phyloP scores from a whole-genome alignment of 2,888 invertebrate genomes.

The Didymodactylos carnosus region DNA sequence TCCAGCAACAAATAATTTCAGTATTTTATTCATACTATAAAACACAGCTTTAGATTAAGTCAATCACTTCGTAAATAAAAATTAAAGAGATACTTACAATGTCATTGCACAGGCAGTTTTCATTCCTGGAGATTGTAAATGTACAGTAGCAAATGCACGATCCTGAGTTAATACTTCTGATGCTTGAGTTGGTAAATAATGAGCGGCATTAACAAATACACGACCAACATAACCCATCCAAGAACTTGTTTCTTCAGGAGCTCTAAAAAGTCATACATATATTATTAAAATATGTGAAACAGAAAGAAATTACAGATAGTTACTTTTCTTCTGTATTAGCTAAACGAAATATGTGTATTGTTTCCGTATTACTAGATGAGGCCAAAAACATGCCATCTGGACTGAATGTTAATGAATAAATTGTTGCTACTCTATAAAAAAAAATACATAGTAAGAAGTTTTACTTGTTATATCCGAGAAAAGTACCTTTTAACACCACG shows the following conservation, averaged over 20 bases:
- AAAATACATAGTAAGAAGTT: not conserved
- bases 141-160: slow-evolving; percentile 77
- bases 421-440: slow-evolving; percentile 54
- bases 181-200: slow-evolving; percentile 63
- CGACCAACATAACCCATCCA: slow-evolving; percentile 80
- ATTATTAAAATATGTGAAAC: not conserved
- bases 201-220: slow-evolving; percentile 58
- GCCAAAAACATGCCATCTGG: slow-evolving; percentile 69
- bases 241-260: slow-evolving; percentile 37
- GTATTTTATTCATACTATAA: slow-evolving; percentile 50
- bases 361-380: slow-evolving; percentile 87
- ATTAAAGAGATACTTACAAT: not conserved
- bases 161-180: slow-evolving; percentile 87
- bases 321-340: slow-evolving; percentile 36
- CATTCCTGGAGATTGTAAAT: slow-evolving; percentile 42
- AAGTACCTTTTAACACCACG: slow-evolving; percentile 68
- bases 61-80: too few species aligned
- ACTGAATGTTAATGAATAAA: slow-evolving; percentile 80
- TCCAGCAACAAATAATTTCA: slow-evolving; percentile 71
- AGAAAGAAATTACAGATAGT: not conserved
- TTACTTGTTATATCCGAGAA: not conserved
- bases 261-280: slow-evolving; percentile 18
- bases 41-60: slow-evolving; percentile 15
- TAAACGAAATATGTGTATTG: slow-evolving; percentile 84
- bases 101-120: not conserved